A percentile compares a stretch with the other conserved stretches of the same genome.
phyloP scores from a whole-genome alignment of 2,797 vertebrate species.

The Mallotus villosus region DNA sequence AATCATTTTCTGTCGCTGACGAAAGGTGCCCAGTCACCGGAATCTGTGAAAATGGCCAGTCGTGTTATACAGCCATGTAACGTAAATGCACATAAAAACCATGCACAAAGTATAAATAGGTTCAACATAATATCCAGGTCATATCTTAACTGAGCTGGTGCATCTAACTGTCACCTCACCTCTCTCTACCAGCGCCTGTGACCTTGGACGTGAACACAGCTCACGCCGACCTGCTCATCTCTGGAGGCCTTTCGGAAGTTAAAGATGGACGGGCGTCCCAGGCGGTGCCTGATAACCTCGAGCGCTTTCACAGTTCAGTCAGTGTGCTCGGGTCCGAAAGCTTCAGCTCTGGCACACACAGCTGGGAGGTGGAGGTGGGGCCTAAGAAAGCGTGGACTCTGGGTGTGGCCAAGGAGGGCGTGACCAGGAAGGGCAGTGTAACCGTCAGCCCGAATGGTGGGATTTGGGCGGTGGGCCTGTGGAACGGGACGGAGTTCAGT shows the following conservation, averaged over 20 bases:
- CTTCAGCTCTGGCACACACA: slow-evolving; percentile 18
- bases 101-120: not conserved
- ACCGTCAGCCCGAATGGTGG: slow-evolving; percentile 9
- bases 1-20: no score
- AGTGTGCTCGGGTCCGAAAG: slow-evolving; percentile 9
- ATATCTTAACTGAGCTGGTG: not conserved
- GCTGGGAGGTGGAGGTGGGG: slow-evolving; percentile 21
- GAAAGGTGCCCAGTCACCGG: not conserved
- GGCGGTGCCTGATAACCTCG: slow-evolving; percentile 14
- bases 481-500: slow-evolving; percentile 7
- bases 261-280: slow-evolving; percentile 5
- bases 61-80: not conserved
- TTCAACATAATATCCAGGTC: not conserved
- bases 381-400: slow-evolving; percentile 14
- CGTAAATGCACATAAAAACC: not conserved
- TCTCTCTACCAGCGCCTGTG: slow-evolving; percentile 5
- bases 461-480: slow-evolving; percentile 22
- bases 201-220: slow-evolving; percentile 18
- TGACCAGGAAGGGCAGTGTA: slow-evolving; percentile 9
- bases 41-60: not conserved
- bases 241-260: not conserved
- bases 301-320: slow-evolving; percentile 21
- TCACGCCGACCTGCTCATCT: slow-evolving; percentile 15
- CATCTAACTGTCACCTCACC: not conserved
- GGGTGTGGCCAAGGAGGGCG: slow-evolving; percentile 14